Base-by-base conservation (phyloP, 2,888 invertebrate genomes). In the Tolmerus cingulatus region DNA sequence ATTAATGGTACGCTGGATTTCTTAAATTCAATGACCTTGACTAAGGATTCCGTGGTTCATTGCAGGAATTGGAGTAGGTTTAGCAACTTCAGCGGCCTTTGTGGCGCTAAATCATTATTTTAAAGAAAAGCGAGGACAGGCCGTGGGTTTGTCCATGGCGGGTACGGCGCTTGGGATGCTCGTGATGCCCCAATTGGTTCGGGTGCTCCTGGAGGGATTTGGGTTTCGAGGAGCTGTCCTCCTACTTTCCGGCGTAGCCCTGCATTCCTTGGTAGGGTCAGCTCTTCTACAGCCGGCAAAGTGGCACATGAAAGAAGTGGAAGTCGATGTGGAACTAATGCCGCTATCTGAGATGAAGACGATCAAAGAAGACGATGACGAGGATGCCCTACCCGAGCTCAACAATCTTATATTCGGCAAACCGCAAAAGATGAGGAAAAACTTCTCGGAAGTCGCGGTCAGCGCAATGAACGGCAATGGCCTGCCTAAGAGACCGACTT, bases 61-160 rank as follows among this genome's bases (percentile, higher is more conserved):
- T 79, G 4, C 91, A 96, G 96, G 96, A 90, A 94, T 96, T 89
- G 96, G 97, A 40, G 96, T 96, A 87, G 96, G 96, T 12, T 93
- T 97, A 46, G 95, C 96, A 0, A 95, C 96, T 19, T 95, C 96
- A 16, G 95, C 96, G 16, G 95, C 96, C 0, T 96, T 97, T 91
- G 96, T 97, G 12, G 96, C 96, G 0, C 92, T 96, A 2, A 96
- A 96, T 92, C 95, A 96, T 90, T 96, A 95, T 91, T 96, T 96
- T 91, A 94, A 95, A 19, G 95, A 95, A 91, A 95, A 95, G 91
- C 94, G 96, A 30, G 96, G 96, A 0, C 96, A 96, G 91, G 96
- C 96, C 0, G 96, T 96, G 8, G 96, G 96, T 0, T 93, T 96
- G 34, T 96, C 96, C 0, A 95, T 96, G 94, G 96, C 96, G 0